phyloP scores from a whole-genome alignment of 2,888 invertebrate species.

The Leptopilina myrica region DNA sequence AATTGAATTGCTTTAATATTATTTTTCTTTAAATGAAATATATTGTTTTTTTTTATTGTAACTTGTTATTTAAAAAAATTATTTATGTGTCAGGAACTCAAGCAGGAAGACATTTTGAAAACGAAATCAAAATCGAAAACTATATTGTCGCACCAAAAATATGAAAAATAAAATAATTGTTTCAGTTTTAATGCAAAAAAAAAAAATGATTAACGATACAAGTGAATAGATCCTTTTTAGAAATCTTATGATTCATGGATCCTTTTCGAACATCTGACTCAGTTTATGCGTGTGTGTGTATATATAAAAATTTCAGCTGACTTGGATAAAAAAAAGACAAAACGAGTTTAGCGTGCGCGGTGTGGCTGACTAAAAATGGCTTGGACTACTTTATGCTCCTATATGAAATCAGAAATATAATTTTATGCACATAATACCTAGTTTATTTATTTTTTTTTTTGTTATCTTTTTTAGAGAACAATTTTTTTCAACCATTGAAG shows the following conservation, averaged over 20 bases:
- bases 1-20: too few relatives aligned
- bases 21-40: too few relatives aligned
- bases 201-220: background rate
- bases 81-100: too few relatives aligned
- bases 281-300: background rate
- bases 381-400: background rate
- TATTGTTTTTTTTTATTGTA: too few relatives aligned
- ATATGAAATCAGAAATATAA: background rate
- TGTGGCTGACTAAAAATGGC: conserved; percentile 34
- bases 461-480: background rate
- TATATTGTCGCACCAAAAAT: too few relatives aligned
- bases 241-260: conserved; percentile 22
- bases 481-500: background rate
- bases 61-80: too few relatives aligned
- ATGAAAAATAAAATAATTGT: background rate
- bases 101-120: too few relatives aligned
- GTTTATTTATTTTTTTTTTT: background rate
- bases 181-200: background rate
- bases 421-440: background rate
- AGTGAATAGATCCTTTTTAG: conserved; percentile 28
- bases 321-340: conserved; percentile 15
- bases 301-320: conserved; percentile 29
- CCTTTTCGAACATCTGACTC: conserved; percentile 39
- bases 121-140: too few relatives aligned
- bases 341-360: conserved; percentile 29